phyloP scores from a whole-genome alignment of 2,797 vertebrate species.

The Coreius guichenoti region DNA sequence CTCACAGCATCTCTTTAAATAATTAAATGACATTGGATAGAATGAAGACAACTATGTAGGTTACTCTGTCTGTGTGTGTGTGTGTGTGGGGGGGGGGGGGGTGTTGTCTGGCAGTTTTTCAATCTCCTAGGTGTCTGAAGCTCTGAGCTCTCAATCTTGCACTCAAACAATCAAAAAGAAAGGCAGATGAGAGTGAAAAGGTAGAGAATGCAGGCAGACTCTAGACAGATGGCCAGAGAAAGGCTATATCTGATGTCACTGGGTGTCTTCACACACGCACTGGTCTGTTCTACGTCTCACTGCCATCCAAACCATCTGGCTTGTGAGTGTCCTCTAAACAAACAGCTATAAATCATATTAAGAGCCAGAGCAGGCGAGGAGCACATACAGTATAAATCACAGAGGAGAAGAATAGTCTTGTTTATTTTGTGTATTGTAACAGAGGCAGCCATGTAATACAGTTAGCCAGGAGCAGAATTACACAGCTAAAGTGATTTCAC shows the following conservation, averaged over 20 bases:
- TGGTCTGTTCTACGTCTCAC: not conserved
- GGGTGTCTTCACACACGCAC: not conserved
- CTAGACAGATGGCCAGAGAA: constrained; percentile 22
- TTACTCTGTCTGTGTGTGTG: not conserved
- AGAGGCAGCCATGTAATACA: constrained; percentile 12
- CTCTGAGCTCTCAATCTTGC: constrained; percentile 7
- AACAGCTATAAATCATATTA: constrained; percentile 24
- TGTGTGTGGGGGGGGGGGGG: too few relatives aligned
- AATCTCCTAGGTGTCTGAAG: constrained; percentile 22
- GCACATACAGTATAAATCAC: constrained; percentile 12
- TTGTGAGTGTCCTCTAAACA: constrained; percentile 19
- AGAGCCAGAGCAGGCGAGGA: constrained; percentile 37
- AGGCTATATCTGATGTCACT: constrained; percentile 1
- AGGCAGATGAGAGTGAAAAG: not conserved
- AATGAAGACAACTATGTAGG: constrained; percentile 30
- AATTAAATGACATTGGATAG: constrained; percentile 21
- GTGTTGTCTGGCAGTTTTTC: constrained; percentile 11
- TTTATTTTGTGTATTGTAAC: constrained; percentile 19
- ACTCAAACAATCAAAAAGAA: constrained; percentile 9
- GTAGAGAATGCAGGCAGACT: constrained; percentile 12
- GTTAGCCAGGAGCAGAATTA: not conserved
- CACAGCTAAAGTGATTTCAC: constrained; percentile 3
- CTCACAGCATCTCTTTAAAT: constrained; percentile 33
- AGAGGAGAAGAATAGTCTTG: constrained; percentile 5
- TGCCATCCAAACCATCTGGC: constrained; percentile 34